Percentiles rank a stretch among this genome's conserved stretches.
Evolutionary conservation across 2,113 vertebrate species (phyloP).

Genomic region (Trogon melanurus): DNA sequence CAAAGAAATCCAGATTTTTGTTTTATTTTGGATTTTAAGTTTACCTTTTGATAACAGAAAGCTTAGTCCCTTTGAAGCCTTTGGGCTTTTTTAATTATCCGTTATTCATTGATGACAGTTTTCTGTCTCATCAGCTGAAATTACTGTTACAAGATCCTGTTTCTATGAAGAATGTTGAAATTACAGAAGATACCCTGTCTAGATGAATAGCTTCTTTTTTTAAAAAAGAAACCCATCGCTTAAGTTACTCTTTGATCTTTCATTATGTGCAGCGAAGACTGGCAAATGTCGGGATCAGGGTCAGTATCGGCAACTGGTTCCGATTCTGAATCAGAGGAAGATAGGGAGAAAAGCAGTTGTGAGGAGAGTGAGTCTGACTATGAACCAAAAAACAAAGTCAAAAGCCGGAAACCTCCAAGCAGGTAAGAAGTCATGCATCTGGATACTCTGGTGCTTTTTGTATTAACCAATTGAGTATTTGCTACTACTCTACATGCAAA

Average conservation of each 20-base stretch:
- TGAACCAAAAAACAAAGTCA: conserved; percentile 94
- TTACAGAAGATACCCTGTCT: neutral
- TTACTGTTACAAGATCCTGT: neutral
- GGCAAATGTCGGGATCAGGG: conserved; percentile 91
- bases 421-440: conserved; percentile 77
- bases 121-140: neutral
- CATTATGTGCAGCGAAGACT: conserved; percentile 79
- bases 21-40: neutral
- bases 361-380: conserved; percentile 97
- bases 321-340: conserved; percentile 86
- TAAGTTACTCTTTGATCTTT: conserved; percentile 22
- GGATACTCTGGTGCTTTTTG: neutral
- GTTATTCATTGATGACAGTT: neutral
- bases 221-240: neutral
- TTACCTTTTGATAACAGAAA: neutral
- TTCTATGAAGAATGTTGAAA: neutral
- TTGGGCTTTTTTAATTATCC: neutral
- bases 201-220: neutral
- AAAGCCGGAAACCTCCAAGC: conserved; percentile 91
- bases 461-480: neutral
- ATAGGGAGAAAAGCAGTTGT: conserved; percentile 81
- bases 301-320: conserved; percentile 81
- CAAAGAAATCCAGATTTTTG: neutral
- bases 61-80: neutral
- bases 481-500: accelerated